Base-by-base conservation (phyloP, 2,113 vertebrate genomes). In the Herpetotheres cachinnans region DNA sequence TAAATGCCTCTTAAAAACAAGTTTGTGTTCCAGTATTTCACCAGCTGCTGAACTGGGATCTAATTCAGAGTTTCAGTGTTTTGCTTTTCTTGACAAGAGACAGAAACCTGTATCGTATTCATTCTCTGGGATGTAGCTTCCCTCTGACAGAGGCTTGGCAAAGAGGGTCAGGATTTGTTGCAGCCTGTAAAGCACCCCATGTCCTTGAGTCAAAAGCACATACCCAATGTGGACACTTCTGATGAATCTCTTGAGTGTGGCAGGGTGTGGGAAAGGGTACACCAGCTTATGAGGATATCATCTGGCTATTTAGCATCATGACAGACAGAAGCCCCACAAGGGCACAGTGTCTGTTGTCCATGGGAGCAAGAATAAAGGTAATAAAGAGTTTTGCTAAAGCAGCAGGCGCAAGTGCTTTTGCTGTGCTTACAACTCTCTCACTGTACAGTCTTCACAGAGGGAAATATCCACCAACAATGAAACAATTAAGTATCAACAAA, bases 231-330 rank as follows among this genome's bases (percentile, higher is more conserved):
- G 16, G 5, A n/a, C 52, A 29, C 34, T 55, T 65, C 65, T 34
- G 49, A 25, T 36, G 4, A 32, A 17, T 24, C 20, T 59, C n/a
- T 69, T 40, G 8, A 73, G 49, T 34, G 40, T 7, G 4, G 12
- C 0, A 0, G n/a, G 7, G 6, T 54, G 10, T 49, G 32, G 36
- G 29, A 62, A 66, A 78, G 7, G 30, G 11, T 32, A 34, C 8
- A 1, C 19, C n/a, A 1, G 20, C 34, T 50, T 29, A 16, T 0
- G 21, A 72, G n/a, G 47, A 52, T 29, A n/a, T 42, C 17, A 16
- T 7, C 50, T 34, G 32, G 15, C 44, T 54, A 3, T 44, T 44
- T 34, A 69, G 20, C 40, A 25, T 6, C 36, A 32, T 21, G 21
- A 27, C 24, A 56, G n/a, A 44, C 16, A 52, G 42, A 86, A 92